Evolutionary conservation across 2,797 vertebrate species (phyloP).

Genomic region (Cyclopterus lumpus): DNA sequence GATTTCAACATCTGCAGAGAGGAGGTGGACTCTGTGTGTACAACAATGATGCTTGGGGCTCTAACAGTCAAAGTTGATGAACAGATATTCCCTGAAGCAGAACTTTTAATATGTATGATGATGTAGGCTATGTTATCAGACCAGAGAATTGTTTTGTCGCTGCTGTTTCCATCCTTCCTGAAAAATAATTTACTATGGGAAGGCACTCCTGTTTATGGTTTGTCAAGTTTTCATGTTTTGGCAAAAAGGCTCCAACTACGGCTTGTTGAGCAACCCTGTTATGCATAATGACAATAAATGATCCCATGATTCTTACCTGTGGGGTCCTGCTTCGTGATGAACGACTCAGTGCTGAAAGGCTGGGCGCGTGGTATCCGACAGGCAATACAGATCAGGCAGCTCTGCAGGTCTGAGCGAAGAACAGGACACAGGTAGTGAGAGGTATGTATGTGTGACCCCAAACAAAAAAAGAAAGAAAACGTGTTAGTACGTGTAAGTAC

Average conservation of each 20-base stretch:
- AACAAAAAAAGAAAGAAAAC: not conserved
- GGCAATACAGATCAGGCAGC: constrained; percentile 94
- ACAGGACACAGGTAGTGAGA: not conserved
- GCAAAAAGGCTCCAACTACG: not conserved
- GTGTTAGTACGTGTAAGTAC: not conserved
- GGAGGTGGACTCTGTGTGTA: not conserved
- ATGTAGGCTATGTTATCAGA: not conserved
- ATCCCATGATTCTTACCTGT: constrained; percentile 83
- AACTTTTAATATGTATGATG: not conserved
- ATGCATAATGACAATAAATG: not conserved
- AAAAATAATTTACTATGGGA: not conserved
- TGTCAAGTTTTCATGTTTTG: not conserved
- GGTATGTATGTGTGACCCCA: not conserved
- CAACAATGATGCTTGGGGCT: not conserved
- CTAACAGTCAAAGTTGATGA: not conserved
- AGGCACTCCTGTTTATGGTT: not conserved
- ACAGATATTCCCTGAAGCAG: not conserved
- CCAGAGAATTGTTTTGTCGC: not conserved
- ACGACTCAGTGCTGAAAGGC: constrained; percentile 89
- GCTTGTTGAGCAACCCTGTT: not conserved
- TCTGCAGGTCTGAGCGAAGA: constrained; percentile 88
- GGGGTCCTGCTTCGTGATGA: constrained; percentile 96
- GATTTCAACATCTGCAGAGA: constrained; percentile 27
- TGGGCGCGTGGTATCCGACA: constrained; percentile 89
- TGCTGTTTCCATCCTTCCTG: not conserved